Percentiles rank a stretch among this genome's conserved stretches.
Conservation (phyloP, 2,888 invertebrate species). For the Stenurella melanura region DNA sequence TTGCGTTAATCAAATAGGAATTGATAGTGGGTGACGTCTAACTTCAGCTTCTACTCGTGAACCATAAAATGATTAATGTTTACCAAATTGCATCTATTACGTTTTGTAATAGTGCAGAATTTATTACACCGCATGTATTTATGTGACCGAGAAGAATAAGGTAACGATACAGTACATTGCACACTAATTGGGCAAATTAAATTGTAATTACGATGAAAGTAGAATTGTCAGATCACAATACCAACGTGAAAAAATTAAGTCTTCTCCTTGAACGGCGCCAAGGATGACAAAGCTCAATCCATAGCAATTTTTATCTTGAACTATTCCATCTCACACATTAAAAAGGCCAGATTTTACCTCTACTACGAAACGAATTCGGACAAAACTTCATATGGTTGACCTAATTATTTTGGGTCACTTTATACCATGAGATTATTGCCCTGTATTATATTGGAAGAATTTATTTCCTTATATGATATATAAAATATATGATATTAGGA, state of each 20-base stretch:
- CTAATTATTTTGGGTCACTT: conserved; percentile 24
- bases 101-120: too few species aligned
- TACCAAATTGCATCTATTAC: too few species aligned
- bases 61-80: too few species aligned
- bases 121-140: too few species aligned
- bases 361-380: background rate
- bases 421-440: conserved; percentile 4
- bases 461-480: background rate
- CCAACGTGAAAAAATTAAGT: background rate
- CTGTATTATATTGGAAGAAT: background rate
- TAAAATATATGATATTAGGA: too few species aligned
- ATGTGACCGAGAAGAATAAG: too few species aligned
- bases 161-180: too few species aligned
- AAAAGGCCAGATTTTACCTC: background rate
- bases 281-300: background rate
- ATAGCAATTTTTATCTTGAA: background rate
- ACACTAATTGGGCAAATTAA: too few species aligned
- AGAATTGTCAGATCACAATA: background rate
- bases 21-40: too few species aligned
- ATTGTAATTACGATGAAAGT: too few species aligned
- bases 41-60: too few species aligned
- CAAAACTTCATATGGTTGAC: conserved; percentile 2
- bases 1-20: too few species aligned
- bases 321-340: background rate
- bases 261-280: background rate